A percentile compares a stretch with the other conserved stretches of the same genome.
Conservation (phyloP, 2,797 vertebrate species). For the Enteromius unitaeniatus region DNA sequence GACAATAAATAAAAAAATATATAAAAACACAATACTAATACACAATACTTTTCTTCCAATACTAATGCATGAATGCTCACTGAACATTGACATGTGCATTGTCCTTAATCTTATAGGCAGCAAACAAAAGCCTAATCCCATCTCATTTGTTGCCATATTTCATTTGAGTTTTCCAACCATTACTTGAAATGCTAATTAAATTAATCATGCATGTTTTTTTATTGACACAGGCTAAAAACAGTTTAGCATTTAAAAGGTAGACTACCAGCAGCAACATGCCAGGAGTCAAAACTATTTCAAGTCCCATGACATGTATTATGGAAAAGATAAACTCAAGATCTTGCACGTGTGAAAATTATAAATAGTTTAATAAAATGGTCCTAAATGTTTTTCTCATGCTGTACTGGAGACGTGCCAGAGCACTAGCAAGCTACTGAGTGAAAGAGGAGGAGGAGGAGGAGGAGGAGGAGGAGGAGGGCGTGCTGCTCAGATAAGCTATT, state of each 20-base stretch:
- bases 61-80: neutral
- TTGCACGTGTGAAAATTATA: too few species aligned
- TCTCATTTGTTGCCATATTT: neutral
- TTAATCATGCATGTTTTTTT: neutral
- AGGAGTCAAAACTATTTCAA: neutral
- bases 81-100: neutral
- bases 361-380: neutral
- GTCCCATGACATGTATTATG: neutral
- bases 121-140: conserved; percentile 7
- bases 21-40: too few species aligned
- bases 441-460: conserved; percentile 14
- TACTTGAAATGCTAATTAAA: conserved; percentile 7
- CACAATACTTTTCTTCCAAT: neutral
- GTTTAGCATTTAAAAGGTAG: neutral
- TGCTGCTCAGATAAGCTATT: conserved; percentile 51
- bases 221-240: neutral
- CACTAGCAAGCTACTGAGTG: conserved; percentile 9
- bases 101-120: neutral
- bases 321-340: neutral
- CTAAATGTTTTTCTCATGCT: conserved; percentile 28
- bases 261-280: neutral
- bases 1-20: neutral
- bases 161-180: neutral
- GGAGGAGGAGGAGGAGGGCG: conserved; percentile 24
- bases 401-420: conserved; percentile 34